A percentile compares a stretch with the other conserved stretches of the same genome.
These are phyloP conservation scores for Nestor notabilis DNA, from an alignment of 2,113 vertebrate species.

Conservation along the genomic window DNA sequence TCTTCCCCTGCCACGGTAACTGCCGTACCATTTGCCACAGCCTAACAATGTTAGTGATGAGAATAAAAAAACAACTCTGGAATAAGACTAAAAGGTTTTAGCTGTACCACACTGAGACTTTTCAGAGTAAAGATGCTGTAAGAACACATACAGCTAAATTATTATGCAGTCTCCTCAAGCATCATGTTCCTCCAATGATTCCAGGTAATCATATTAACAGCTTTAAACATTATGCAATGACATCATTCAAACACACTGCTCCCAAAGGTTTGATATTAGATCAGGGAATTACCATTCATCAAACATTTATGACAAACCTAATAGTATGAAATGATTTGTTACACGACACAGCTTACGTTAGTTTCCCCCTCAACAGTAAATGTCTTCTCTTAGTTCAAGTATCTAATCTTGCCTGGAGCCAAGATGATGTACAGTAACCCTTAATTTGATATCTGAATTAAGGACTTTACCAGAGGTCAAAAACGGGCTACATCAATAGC, in stretches of 20 bases:
- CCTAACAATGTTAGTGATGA: background rate
- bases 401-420: background rate
- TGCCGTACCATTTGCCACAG: background rate
- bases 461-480: background rate
- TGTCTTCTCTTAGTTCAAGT: background rate
- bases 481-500: background rate
- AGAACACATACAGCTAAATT: background rate
- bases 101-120: background rate
- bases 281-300: constrained; percentile 53
- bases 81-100: background rate
- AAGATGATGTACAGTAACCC: background rate
- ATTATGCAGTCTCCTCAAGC: constrained; percentile 18
- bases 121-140: background rate
- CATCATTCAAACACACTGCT: constrained; percentile 64
- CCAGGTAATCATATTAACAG: constrained; percentile 66
- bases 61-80: background rate
- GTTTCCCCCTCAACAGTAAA: background rate
- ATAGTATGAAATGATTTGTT: constrained; percentile 41
- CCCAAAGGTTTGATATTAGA: constrained; percentile 52
- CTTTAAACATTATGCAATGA: constrained; percentile 34
- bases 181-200: background rate
- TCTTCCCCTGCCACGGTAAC: background rate
- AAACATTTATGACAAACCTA: constrained; percentile 44
- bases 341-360: background rate
- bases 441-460: background rate